Conservation (phyloP, 2,113 vertebrate species). For the Tupaia tana region DNA sequence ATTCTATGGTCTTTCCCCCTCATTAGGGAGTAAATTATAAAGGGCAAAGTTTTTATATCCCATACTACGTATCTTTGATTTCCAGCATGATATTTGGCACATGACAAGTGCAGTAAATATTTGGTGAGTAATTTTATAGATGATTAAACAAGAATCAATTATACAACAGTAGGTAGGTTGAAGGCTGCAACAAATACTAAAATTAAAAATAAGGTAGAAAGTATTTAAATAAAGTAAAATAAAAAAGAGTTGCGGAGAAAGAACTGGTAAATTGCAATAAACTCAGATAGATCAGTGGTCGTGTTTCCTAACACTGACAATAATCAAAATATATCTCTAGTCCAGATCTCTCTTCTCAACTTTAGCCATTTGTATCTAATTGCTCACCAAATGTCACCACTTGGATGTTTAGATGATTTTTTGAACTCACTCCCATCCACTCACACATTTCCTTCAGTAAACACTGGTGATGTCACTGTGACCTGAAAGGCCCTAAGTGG, state of each 20-base stretch:
- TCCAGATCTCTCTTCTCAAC: background rate
- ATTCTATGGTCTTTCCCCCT: background rate
- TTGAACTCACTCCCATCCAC: background rate
- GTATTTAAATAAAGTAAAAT: background rate
- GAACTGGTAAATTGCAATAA: background rate
- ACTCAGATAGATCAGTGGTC: background rate
- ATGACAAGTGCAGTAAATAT: background rate
- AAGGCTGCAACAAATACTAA: background rate
- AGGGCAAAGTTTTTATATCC: background rate
- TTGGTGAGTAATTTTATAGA: conserved; percentile 38
- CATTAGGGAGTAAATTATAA: background rate
- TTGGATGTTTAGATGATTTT: background rate
- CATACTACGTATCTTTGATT: background rate
- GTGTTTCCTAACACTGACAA: background rate
- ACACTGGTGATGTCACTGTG: background rate
- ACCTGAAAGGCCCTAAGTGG: background rate
- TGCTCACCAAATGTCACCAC: background rate
- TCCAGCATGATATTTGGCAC: background rate
- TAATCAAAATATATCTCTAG: background rate
- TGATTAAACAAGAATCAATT: background rate
- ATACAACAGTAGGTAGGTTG: background rate
- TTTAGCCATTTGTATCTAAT: background rate
- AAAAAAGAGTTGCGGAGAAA: background rate
- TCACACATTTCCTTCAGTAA: background rate
- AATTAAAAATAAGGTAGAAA: background rate